phyloP scores from a whole-genome alignment of 2,888 invertebrate species.

The Zonitis immaculata region DNA sequence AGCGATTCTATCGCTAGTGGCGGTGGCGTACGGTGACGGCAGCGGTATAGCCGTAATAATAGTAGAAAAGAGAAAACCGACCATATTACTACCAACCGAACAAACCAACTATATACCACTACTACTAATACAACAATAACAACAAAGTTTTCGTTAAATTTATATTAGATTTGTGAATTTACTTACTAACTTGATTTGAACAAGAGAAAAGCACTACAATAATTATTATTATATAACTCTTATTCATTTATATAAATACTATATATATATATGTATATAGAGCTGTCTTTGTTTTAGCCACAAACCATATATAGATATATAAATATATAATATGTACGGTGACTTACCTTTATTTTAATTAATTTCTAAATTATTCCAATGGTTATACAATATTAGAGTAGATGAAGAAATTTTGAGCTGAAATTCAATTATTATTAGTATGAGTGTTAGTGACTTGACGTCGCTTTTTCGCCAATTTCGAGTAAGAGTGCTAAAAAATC shows the following conservation, averaged over 20 bases:
- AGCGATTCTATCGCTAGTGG: neutral
- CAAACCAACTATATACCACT: neutral
- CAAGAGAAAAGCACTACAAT: slow-evolving; percentile 24
- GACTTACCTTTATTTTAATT: slow-evolving; percentile 1
- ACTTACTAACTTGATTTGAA: slow-evolving; percentile 39
- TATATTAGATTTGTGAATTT: slow-evolving; percentile 45
- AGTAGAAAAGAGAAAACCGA: neutral
- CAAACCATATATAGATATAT: neutral
- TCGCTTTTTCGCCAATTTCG: too few species aligned
- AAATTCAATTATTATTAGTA: too few species aligned
- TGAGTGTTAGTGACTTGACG: too few species aligned
- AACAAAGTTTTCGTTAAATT: slow-evolving; percentile 40
- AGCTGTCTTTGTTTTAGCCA: slow-evolving; percentile 4
- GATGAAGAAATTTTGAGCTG: too few species aligned
- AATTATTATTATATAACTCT: neutral
- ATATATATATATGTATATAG: neutral
- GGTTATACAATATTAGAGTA: too few species aligned
- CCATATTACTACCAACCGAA: neutral
- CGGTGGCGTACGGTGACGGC: too few species aligned
- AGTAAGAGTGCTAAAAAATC: too few species aligned
- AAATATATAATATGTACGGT: neutral
- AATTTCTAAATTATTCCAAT: neutral
- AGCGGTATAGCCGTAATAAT: neutral
- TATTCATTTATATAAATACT: slow-evolving; percentile 1
- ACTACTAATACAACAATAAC: neutral